Evolutionary conservation across 2,888 invertebrate genomes (phyloP).

Genomic region (Mechanitis messenoides): DNA sequence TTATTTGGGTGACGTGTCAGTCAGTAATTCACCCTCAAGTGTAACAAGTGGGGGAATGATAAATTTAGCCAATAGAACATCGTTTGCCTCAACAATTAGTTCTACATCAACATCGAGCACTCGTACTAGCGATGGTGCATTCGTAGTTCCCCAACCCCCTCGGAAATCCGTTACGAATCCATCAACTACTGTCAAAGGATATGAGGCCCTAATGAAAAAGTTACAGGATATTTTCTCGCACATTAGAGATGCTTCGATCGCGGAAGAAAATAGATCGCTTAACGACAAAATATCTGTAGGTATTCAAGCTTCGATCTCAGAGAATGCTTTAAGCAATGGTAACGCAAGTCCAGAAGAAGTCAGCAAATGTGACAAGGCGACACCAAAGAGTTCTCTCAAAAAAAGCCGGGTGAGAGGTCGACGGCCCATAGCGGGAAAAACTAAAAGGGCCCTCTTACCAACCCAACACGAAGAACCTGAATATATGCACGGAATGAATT

Average conservation of each 20-base stretch:
- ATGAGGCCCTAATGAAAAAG: constrained; percentile 62
- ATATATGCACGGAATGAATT: constrained; percentile 66
- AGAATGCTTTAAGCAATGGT: constrained; percentile 54
- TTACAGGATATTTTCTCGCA: constrained; percentile 66
- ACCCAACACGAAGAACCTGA: constrained; percentile 66
- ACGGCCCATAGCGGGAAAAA: constrained; percentile 61
- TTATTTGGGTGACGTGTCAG: constrained; percentile 65
- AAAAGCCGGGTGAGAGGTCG: constrained; percentile 64
- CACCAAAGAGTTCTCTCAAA: constrained; percentile 74
- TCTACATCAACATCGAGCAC: constrained; percentile 62
- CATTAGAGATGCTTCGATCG: constrained; percentile 50
- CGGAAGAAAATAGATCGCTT: constrained; percentile 50
- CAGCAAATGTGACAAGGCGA: constrained; percentile 59
- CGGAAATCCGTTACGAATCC: constrained; percentile 62
- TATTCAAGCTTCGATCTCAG: constrained; percentile 57
- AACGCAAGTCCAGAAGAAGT: constrained; percentile 67
- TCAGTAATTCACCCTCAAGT: constrained; percentile 66
- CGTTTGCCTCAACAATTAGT: constrained; percentile 65
- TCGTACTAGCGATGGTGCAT: constrained; percentile 68
- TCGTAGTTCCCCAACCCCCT: constrained; percentile 70
- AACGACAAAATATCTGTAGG: constrained; percentile 62
- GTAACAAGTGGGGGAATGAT: constrained; percentile 68
- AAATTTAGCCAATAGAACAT: constrained; percentile 61
- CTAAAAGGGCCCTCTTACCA: constrained; percentile 63
- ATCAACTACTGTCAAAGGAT: constrained; percentile 62